Conservation (phyloP, 2,888 invertebrate genomes). For the Tipula helvola region DNA sequence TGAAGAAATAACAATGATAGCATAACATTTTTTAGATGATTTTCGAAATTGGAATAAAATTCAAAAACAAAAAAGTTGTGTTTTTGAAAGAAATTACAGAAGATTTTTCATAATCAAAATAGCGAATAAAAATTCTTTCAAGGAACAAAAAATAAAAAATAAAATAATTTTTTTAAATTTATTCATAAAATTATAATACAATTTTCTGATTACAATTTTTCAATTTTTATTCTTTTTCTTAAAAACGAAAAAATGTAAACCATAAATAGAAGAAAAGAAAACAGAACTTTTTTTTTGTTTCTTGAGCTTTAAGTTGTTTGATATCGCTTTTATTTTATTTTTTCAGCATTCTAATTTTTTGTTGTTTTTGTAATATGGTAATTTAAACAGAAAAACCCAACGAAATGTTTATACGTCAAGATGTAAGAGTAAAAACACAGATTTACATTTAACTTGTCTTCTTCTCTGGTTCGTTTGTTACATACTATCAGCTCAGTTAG, state of each 20-base stretch:
- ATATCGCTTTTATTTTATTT: background rate
- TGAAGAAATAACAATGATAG: background rate
- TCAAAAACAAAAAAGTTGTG: background rate
- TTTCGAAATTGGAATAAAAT: background rate
- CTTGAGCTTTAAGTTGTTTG: background rate
- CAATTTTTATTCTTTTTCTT: background rate
- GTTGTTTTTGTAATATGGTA: background rate
- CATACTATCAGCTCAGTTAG: background rate
- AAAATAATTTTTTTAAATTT: background rate
- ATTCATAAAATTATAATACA: background rate
- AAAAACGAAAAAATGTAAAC: background rate
- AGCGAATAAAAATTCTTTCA: background rate
- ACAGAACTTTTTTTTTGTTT: background rate
- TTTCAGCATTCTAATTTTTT: background rate
- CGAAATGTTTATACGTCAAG: background rate
- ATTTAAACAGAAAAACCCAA: background rate
- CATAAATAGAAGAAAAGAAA: background rate
- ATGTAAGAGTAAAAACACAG: background rate
- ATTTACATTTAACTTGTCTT: background rate
- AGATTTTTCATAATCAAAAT: slow-evolving; percentile 4
- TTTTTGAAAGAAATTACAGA: background rate
- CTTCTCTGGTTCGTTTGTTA: background rate
- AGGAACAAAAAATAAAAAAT: background rate
- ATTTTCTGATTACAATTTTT: background rate
- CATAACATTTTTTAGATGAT: background rate